A percentile compares a stretch with the other conserved stretches of the same genome.
Conservation (phyloP, 1,140 invertebrate genomes). For the Papilio dardanus region DNA sequence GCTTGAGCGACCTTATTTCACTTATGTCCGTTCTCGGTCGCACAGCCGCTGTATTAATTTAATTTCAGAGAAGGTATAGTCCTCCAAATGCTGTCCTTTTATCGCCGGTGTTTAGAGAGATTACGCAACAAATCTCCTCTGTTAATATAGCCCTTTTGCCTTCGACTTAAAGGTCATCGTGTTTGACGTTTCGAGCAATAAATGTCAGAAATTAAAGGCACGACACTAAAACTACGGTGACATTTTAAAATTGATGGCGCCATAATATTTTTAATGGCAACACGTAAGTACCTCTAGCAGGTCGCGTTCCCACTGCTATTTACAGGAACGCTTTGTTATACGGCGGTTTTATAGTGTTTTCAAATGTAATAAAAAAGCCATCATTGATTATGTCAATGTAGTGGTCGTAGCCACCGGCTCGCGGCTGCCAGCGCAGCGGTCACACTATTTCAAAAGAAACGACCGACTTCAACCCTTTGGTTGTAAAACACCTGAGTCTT, state of each 20-base stretch:
- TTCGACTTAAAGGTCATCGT: slow-evolving; percentile 45
- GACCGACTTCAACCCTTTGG: neutral
- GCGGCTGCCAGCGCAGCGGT: neutral
- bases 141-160: slow-evolving; percentile 35
- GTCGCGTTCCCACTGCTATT: slow-evolving; percentile 66
- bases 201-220: slow-evolving; percentile 69
- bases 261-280: slow-evolving; percentile 70
- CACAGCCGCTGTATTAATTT: neutral
- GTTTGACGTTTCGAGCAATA: slow-evolving; percentile 51
- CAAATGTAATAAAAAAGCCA: slow-evolving; percentile 56
- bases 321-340: slow-evolving; percentile 61
- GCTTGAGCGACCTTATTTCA: neutral
- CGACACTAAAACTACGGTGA: slow-evolving; percentile 57
- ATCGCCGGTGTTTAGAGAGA: slow-evolving; percentile 21
- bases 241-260: slow-evolving; percentile 66
- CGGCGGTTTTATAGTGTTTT: slow-evolving; percentile 60
- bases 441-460: neutral
- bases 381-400: slow-evolving; percentile 23
- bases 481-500: neutral
- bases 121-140: slow-evolving; percentile 20
- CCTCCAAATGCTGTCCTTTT: neutral
- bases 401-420: neutral
- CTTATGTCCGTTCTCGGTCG: neutral
- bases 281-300: slow-evolving; percentile 45
- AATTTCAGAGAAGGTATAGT: slow-evolving; percentile 1